phyloP scores from a whole-genome alignment of 2,797 vertebrate genomes.

The Propithecus deckenii region DNA sequence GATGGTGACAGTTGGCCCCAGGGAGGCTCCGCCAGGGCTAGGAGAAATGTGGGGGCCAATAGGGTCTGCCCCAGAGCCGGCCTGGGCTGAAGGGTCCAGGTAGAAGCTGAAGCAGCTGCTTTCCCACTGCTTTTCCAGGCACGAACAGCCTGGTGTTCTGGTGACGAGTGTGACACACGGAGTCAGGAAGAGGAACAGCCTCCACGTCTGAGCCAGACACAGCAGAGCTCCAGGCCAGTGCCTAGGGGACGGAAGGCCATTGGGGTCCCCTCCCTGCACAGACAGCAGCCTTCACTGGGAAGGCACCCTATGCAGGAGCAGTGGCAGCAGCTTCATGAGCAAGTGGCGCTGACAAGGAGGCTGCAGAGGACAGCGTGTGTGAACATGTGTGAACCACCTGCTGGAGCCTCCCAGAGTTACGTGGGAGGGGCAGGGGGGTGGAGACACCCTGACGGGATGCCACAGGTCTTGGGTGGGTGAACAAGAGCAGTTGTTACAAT shows the following conservation, averaged over 20 bases:
- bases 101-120: background rate
- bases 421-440: accelerated
- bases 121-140: too few relatives aligned
- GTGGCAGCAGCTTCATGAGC: background rate
- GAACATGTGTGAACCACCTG: background rate
- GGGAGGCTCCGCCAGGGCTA: background rate
- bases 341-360: background rate
- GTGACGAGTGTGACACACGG: background rate
- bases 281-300: background rate
- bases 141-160: background rate
- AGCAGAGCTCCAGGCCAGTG: background rate
- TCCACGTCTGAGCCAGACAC: too few relatives aligned
- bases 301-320: background rate
- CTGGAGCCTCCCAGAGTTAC: background rate
- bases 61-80: too few relatives aligned
- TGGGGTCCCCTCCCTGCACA: too few relatives aligned
- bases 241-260: background rate
- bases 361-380: too few relatives aligned
- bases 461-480: background rate
- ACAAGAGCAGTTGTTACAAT: accelerated
- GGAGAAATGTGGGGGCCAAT: background rate
- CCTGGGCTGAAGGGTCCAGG: accelerated
- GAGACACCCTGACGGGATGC: accelerated
- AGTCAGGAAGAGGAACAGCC: too few relatives aligned
- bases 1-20: background rate